Conservation (phyloP, 1,140 invertebrate species). For the Scaptomyza hsui region DNA sequence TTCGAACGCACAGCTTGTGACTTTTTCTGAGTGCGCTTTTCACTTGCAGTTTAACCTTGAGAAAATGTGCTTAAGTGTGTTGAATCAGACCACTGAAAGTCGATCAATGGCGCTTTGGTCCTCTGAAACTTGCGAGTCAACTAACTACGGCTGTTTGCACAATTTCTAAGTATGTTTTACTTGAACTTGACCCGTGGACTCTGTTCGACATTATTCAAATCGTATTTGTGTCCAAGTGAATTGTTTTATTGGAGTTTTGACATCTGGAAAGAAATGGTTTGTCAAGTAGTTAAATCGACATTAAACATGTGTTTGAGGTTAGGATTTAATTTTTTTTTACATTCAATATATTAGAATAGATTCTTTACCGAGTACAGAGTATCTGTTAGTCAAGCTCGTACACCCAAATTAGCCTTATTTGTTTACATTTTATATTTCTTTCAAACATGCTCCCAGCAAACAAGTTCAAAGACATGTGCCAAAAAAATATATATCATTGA, state of each 20-base stretch:
- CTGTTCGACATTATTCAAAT: constrained; percentile 12
- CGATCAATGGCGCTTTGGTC: constrained; percentile 45
- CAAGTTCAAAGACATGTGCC: constrained; percentile 4
- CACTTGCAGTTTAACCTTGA: constrained; percentile 36
- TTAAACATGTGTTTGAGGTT: too few relatives aligned
- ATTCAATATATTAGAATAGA: too few relatives aligned
- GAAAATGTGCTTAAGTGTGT: constrained; percentile 2
- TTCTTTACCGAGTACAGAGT: neutral
- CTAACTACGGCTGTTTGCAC: constrained; percentile 18
- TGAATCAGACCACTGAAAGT: constrained; percentile 48
- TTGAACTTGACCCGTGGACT: constrained; percentile 33
- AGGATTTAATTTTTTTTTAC: too few relatives aligned
- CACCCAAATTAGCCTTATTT: neutral
- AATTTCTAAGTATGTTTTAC: constrained; percentile 16
- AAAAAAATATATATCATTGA: constrained; percentile 7
- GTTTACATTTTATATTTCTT: neutral
- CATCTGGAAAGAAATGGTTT: neutral
- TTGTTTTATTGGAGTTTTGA: neutral
- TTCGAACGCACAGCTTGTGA: constrained; percentile 17
- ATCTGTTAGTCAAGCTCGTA: neutral
- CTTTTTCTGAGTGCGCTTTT: neutral
- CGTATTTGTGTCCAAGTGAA: neutral
- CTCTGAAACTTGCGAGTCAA: neutral
- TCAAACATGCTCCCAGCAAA: neutral
- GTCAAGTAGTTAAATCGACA: neutral